Evolutionary conservation across 2,888 invertebrate species (phyloP).

Genomic region (Mythimna vitellina): DNA sequence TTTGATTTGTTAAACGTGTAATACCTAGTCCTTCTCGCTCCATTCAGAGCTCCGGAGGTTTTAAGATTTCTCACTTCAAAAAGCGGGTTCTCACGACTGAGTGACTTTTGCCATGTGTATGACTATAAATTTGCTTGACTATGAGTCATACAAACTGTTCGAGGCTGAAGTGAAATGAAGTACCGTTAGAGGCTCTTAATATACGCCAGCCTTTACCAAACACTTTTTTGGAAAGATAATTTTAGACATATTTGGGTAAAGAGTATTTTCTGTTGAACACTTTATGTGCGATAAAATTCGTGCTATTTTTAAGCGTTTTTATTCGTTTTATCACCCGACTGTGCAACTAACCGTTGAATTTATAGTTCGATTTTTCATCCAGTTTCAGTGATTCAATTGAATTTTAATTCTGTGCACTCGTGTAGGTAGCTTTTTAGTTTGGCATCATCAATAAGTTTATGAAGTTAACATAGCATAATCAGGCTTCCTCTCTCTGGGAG

Average conservation of each 20-base stretch:
- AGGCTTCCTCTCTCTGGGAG: too few species aligned
- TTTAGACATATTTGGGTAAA: slow-evolving; percentile 50
- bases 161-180: neutral
- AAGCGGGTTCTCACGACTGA: too few species aligned
- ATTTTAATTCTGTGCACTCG: slow-evolving; percentile 12
- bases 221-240: slow-evolving; percentile 53
- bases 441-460: neutral
- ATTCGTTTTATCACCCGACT: slow-evolving; percentile 18
- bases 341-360: neutral
- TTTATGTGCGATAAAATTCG: slow-evolving; percentile 12
- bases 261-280: slow-evolving; percentile 30
- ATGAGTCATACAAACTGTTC: neutral
- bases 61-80: too few species aligned
- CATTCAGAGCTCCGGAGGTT: too few species aligned
- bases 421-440: neutral
- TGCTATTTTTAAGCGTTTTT: slow-evolving; percentile 10
- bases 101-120: too few species aligned
- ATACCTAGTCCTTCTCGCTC: too few species aligned
- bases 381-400: slow-evolving; percentile 33
- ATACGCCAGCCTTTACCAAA: slow-evolving; percentile 10
- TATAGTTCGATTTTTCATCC: slow-evolving; percentile 21
- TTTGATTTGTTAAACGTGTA: too few species aligned
- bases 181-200: neutral
- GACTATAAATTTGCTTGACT: neutral
- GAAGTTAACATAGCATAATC: too few species aligned